A percentile compares a stretch with the other conserved stretches of the same genome.
phyloP scores from a whole-genome alignment of 2,113 vertebrate genomes.

The Myodes glareolus region DNA sequence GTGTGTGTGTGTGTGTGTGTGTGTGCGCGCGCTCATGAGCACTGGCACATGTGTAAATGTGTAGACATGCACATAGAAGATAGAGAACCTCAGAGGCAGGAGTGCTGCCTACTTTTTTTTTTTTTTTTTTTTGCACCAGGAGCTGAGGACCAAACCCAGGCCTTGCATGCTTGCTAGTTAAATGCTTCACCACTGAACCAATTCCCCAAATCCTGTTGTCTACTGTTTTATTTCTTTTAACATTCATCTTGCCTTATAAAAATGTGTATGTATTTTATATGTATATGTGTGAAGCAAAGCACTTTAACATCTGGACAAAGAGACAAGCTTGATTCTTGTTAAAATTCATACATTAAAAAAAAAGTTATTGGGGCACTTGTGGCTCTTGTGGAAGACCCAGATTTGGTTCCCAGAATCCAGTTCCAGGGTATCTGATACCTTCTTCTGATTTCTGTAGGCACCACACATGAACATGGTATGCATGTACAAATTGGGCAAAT shows the following conservation, averaged over 20 bases:
- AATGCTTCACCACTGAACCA: background rate
- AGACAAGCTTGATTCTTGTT: background rate
- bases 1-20: background rate
- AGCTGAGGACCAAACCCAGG: background rate
- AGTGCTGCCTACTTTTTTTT: too few species aligned
- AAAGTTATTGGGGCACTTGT: background rate
- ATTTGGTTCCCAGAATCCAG: background rate
- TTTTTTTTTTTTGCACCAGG: too few species aligned
- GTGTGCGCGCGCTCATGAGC: too few species aligned
- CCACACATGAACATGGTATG: background rate
- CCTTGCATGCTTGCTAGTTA: background rate
- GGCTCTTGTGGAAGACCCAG: background rate
- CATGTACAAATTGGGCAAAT: background rate
- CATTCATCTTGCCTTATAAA: background rate
- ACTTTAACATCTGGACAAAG: constrained; percentile 9
- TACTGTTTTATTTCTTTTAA: background rate
- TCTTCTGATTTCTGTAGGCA: too few species aligned
- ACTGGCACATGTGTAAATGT: too few species aligned
- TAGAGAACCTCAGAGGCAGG: background rate
- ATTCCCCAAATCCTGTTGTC: background rate
- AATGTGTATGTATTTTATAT: background rate
- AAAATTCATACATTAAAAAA: background rate
- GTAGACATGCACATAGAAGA: background rate
- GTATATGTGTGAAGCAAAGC: background rate
- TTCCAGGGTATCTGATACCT: too few species aligned